Conservation (phyloP, 2,113 vertebrate species). For the Thunnus thynnus region DNA sequence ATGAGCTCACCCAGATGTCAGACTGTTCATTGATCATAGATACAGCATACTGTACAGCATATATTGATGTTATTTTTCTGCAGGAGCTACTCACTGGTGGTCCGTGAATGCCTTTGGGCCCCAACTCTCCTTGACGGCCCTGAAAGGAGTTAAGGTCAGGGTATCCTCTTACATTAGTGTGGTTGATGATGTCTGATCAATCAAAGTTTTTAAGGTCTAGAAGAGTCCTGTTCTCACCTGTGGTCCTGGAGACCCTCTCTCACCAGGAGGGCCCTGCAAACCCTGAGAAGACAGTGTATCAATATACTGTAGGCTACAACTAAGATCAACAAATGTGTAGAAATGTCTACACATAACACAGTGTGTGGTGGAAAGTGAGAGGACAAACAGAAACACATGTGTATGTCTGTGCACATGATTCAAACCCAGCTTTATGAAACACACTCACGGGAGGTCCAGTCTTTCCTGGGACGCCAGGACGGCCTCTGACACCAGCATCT, state of each 20-base stretch:
- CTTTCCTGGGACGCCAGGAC: conserved; percentile 79
- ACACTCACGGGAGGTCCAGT: conserved; percentile 80
- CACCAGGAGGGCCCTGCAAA: conserved; percentile 78
- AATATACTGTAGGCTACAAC: not conserved
- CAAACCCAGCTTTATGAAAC: not conserved
- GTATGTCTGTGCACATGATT: not conserved
- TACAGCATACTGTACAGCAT: not conserved
- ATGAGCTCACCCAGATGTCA: too few species aligned
- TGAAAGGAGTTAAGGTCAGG: conserved; percentile 53
- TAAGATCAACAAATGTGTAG: not conserved
- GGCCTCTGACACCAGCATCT: conserved; percentile 80
- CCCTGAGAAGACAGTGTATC: conserved; percentile 75
- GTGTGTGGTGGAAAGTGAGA: not conserved
- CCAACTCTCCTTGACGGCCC: conserved; percentile 83
- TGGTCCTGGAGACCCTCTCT: conserved; percentile 80
- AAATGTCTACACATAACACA: too few species aligned
- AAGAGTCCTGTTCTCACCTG: conserved; percentile 73
- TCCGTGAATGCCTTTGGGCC: conserved; percentile 83
- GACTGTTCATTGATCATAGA: not conserved
- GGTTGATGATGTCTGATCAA: not conserved
- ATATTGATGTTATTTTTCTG: too few species aligned
- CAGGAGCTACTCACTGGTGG: conserved; percentile 77
- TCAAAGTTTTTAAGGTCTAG: not conserved
- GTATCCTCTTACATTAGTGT: not conserved
- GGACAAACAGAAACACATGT: too few species aligned